These are phyloP conservation scores for Scaptomyza hsui DNA, from an alignment of 1,140 invertebrate genomes.

Conservation along the genomic window DNA sequence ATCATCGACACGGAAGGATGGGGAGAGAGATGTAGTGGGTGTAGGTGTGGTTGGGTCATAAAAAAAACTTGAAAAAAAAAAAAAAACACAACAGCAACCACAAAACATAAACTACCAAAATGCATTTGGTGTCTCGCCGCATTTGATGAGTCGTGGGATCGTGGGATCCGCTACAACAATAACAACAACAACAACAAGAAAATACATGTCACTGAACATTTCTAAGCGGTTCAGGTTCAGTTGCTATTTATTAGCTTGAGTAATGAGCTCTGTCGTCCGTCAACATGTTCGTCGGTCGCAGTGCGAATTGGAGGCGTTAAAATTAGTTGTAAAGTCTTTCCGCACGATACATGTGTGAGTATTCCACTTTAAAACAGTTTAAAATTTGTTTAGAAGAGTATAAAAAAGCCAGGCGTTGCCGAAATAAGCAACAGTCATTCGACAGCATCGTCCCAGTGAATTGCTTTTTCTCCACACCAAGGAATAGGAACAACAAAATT, in stretches of 20 bases:
- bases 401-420: conserved; percentile 48
- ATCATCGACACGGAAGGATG: neutral
- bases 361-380: conserved; percentile 41
- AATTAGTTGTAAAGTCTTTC: conserved; percentile 64
- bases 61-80: conserved; percentile 24
- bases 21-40: neutral
- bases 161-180: conserved; percentile 41
- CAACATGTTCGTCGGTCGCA: conserved; percentile 48
- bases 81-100: conserved; percentile 24
- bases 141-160: conserved; percentile 47
- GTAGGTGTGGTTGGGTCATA: conserved; percentile 34
- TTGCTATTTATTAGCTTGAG: conserved; percentile 49
- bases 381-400: conserved; percentile 43
- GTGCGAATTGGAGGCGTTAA: conserved; percentile 41
- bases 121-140: conserved; percentile 29
- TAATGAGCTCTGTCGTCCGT: conserved; percentile 64
- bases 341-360: conserved; percentile 26
- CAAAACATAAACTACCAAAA: conserved; percentile 27
- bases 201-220: conserved; percentile 29
- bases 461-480: neutral
- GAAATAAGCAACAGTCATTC: conserved; percentile 49
- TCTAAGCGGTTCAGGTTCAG: conserved; percentile 44
- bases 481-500: neutral
- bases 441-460: conserved; percentile 39
- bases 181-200: conserved; percentile 10